Percentiles rank a stretch among this genome's conserved stretches.
phyloP scores from a whole-genome alignment of 2,113 vertebrate species.

The Ciconia boyciana region DNA sequence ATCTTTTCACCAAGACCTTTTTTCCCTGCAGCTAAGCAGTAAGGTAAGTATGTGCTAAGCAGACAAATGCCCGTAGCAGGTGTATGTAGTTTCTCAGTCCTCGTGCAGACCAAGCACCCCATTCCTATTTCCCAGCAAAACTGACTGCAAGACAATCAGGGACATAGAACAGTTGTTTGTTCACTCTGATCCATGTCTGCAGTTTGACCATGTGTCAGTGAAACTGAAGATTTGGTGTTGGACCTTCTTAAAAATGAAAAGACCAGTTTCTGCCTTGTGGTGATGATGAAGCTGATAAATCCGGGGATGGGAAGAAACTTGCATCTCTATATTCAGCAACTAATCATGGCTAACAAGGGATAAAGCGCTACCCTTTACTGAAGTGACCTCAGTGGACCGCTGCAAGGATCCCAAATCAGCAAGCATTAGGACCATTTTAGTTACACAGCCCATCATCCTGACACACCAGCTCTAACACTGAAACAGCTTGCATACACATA shows the following conservation, averaged over 20 bases:
- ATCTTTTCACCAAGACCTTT: not conserved
- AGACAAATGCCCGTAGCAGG: not conserved
- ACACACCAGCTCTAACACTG: not conserved
- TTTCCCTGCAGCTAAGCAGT: not conserved
- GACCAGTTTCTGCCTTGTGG: not conserved
- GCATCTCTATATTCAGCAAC: not conserved
- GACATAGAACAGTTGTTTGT: not conserved
- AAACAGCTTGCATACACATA: not conserved
- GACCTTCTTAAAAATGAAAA: not conserved
- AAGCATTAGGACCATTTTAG: not conserved
- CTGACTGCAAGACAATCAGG: not conserved
- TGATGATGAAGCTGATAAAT: not conserved
- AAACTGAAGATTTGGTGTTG: not conserved
- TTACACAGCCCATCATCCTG: not conserved
- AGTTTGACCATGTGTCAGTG: not conserved
- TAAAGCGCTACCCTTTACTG: not conserved
- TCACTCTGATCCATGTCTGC: not conserved
- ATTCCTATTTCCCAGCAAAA: not conserved
- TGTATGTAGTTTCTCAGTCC: not conserved
- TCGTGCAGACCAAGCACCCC: not conserved
- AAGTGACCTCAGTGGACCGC: not conserved
- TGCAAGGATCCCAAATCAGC: not conserved
- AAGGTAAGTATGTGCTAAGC: not conserved
- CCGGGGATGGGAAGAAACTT: not conserved
- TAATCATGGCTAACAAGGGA: not conserved